Evolutionary conservation across 35 echinoderm and acorn worm species (phyloP), one percentile per base, ranked within the genome.

Genomic region (Acanthaster planci): DNA sequence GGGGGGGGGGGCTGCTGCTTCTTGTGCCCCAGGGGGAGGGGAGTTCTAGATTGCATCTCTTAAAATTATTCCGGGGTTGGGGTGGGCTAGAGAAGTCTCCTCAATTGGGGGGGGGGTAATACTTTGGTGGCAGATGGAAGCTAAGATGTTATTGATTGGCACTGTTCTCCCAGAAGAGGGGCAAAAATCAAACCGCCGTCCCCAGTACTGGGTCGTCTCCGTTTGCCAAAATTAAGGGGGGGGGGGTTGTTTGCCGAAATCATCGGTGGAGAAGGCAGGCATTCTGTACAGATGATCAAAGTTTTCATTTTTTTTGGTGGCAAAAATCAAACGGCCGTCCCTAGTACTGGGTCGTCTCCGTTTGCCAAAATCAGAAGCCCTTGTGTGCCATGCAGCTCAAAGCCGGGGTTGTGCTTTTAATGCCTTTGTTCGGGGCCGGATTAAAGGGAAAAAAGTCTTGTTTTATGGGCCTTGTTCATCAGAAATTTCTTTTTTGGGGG

Each of bases 291-390:
- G n/a, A n/a, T n/a, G n/a, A n/a, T n/a, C n/a, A n/a, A n/a, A n/a
- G n/a, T n/a, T n/a, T n/a, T n/a, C n/a, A n/a, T n/a, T n/a, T n/a
- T n/a, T n/a, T n/a, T n/a, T n/a, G n/a, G n/a, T n/a, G n/a, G n/a
- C n/a, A 31, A 26, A 72, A 72, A 72, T 72, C 64, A 72, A 26
- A 72, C 0, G 15, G 64, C 26, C 29, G 30, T 72, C 64, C 30
- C 21, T 7, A 72, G 64, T 72, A 21, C 64, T 2, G 64, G 64
- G 30, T 72, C 30, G 26, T 10, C 14, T 31, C 64, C 22, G 64
- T 26, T n/a, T 72, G 64, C 64, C 30, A 26, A 72, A 72, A 72
- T 34, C 64, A 29, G 64, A 72, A 34, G 64, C 64, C 32, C 16
- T 72, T 36, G 27, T 22, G 64, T 35, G 64, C 42, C 4, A 12